Evolutionary conservation across 2,888 invertebrate species (phyloP), one percentile per base, ranked within the genome.

Genomic region (Agrilus biguttatus): DNA sequence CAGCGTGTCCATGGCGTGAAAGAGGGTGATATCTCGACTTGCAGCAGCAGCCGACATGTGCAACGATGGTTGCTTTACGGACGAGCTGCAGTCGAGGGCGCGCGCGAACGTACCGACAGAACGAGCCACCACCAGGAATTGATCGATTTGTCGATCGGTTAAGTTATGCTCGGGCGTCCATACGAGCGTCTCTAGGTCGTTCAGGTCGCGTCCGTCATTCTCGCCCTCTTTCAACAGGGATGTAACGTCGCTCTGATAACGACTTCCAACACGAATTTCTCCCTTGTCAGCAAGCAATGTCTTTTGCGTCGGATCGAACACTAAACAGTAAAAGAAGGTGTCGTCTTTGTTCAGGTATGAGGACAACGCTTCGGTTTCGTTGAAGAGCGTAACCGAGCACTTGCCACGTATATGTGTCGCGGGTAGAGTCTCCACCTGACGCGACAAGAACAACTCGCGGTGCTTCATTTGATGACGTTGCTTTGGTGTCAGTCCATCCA

Each of bases 41-140:
- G 98, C 98, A 49, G 97, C 96, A 43, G 98, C 97, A 49, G 97
- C 98, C 59, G 95, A 95, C 93, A 98, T 95, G 70, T 98, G 97
- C 56, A 98, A 75, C 59, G 92, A 92, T 47, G 98, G 97, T 64
- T 98, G 95, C 66, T 97, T 92, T 39, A 97, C 91, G 55, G 95
- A 92, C 67, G 93, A 93, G 55, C 93, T 93, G 69, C 95, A 95
- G 72, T 99, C 98, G 52, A 98, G 78, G 47, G 98, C 97, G 55
- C 98, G 81, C 50, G 97, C 93, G 73, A 98, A 98, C 51, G 98
- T 98, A 54, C 98, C 97, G 53, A 98, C 92, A 39, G 96, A 95
- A 58, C 89, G 80, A 51, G 83, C 84, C 51, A 84, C 83, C 57
- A 97, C 95, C 58, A 97, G 78, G 73, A 96, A 98, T 73, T 98